These are phyloP conservation scores for Scotopteryx bipunctaria DNA, from an alignment of 2,888 invertebrate species.

Conservation along the genomic window DNA sequence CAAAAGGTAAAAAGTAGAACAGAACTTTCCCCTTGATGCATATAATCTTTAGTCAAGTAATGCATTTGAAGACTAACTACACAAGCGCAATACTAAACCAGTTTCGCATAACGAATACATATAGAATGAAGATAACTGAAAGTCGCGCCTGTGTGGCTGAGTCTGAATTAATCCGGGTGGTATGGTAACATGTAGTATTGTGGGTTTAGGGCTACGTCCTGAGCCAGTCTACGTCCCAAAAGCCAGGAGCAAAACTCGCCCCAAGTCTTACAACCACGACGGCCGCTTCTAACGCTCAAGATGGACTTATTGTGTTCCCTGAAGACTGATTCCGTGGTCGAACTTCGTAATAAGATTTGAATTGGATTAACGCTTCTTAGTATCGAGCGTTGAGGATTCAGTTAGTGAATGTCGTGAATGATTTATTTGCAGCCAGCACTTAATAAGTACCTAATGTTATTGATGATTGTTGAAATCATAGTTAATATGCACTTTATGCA, in stretches of 20 bases:
- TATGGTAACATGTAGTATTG: conserved; percentile 47
- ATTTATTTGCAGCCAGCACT: conserved; percentile 14
- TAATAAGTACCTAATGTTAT: conserved; percentile 8
- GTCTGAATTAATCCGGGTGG: conserved; percentile 19
- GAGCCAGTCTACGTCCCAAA: conserved; percentile 38
- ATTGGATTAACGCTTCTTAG: conserved; percentile 18
- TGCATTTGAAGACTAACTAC: conserved; percentile 22
- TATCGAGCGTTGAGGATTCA: neutral
- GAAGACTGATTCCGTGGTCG: conserved; percentile 49
- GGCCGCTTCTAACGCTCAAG: conserved; percentile 33
- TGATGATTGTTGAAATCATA: neutral
- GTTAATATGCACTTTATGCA: too few relatives aligned
- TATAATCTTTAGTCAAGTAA: conserved; percentile 16
- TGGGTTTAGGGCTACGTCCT: conserved; percentile 58
- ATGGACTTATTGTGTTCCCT: conserved; percentile 53
- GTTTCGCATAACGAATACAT: neutral
- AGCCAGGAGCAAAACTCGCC: conserved; percentile 35
- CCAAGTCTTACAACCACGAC: conserved; percentile 34
- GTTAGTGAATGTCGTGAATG: conserved; percentile 1
- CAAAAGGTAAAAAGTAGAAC: conserved; percentile 25
- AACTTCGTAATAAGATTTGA: conserved; percentile 20
- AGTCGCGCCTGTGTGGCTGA: conserved; percentile 14
- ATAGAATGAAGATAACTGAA: neutral
- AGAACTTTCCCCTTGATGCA: conserved; percentile 14
- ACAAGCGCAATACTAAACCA: conserved; percentile 7